Base-by-base conservation (phyloP, 1,140 invertebrate genomes). In the Anadara kagoshimensis region DNA sequence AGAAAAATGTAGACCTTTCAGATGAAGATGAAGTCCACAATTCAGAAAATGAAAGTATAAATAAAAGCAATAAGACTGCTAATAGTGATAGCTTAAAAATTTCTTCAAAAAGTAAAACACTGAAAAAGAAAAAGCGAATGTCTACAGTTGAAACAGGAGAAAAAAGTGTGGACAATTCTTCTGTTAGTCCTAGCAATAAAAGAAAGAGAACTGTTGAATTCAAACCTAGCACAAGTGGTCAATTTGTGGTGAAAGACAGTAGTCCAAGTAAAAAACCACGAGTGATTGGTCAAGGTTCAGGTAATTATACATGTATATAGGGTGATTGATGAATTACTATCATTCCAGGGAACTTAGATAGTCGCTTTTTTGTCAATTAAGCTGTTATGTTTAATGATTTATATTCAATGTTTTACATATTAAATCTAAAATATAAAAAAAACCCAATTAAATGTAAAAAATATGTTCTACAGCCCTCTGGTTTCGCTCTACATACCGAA, bases 171-270 rank as follows among this genome's bases (percentile, higher is more conserved):
- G 57, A 69, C n/a, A 26, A 29, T 4, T 49, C 26, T 20, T 43
- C 67, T 16, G 12, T 20, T 16, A 44, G 7, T 11, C 36, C 44
- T 4, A 57, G 51, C 22, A 61, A 18, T 36, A 49, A 20, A 24
- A 57, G 41, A 29, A 54, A 67, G 22, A 53, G 45, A 29, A 73
- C 20, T 22, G n/a, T 36, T 36, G 41, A 72, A n/a, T 58, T 68
- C n/a, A 69, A 57, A 18, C 29, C 47, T 36, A 73, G 54, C 56
- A 47, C 66, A n/a, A 75, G 73, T 59, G 73, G 73, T 24, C 69
- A 68, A 43, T 75, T 75, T 51, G 73, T 75, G 18, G 53, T 65
- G 1, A 56, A 69, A 49, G 62, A 69, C 12, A 10, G 53, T 47
- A 36, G 51, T n/a, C 63, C 62, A 26, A 20, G 36, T 20, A 72